Conservation (phyloP, 2,797 vertebrate species). For the Darevskia nairensis region DNA sequence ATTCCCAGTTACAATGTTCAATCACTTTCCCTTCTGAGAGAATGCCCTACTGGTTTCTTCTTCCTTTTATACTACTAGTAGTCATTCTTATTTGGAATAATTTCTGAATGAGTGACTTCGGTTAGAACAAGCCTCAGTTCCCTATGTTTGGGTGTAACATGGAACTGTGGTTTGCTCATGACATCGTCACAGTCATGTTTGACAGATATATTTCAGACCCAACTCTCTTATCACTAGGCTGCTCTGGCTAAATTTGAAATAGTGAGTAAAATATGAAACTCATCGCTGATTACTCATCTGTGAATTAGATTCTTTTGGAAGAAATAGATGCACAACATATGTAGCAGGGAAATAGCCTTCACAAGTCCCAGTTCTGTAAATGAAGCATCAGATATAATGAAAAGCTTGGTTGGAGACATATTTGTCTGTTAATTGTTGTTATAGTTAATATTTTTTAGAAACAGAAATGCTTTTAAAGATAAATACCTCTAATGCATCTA, state of each 20-base stretch:
- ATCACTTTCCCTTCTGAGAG: background rate
- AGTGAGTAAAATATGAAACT: slow-evolving; percentile 19
- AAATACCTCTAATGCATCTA: slow-evolving; percentile 61
- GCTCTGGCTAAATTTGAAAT: background rate
- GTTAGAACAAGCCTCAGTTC: background rate
- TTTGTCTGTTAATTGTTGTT: slow-evolving; percentile 46
- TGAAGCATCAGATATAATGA: slow-evolving; percentile 47
- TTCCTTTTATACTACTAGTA: background rate
- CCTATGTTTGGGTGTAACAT: background rate
- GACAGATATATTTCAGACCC: background rate
- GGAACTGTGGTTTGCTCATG: background rate
- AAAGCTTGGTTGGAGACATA: slow-evolving; percentile 43
- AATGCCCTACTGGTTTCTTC: background rate
- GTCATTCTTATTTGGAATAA: background rate
- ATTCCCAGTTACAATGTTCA: background rate
- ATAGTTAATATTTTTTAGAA: slow-evolving; percentile 71
- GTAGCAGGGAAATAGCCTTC: slow-evolving; percentile 22
- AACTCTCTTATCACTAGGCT: background rate
- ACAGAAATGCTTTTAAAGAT: slow-evolving; percentile 54
- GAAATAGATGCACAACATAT: background rate
- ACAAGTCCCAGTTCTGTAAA: slow-evolving; percentile 54
- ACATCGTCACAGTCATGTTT: background rate
- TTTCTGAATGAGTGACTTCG: background rate
- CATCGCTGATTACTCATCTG: background rate
- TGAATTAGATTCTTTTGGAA: background rate